Evolutionary conservation across 1,140 invertebrate species (phyloP), one percentile per base, ranked within the genome.

Genomic region (Brachionus calyciflorus): DNA sequence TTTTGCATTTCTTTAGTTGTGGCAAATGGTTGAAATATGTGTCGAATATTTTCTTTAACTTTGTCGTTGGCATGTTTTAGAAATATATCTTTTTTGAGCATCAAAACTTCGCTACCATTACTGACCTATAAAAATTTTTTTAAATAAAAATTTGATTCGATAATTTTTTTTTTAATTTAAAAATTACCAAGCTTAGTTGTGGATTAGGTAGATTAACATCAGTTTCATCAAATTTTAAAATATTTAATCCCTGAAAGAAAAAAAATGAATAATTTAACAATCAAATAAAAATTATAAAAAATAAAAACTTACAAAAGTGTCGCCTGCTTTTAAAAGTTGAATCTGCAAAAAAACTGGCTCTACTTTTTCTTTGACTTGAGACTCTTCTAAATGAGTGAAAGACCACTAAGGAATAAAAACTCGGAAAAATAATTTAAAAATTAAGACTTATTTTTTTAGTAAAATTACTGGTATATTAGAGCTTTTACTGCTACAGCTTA

Each of bases 301-400:
- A 73, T 51, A 26, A 21, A n/a, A 51, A 51, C 69, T 73, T 21
- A 73, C 69, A 73, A 73, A 73, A 19, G 51, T 55, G 19, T 73
- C 69, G 9, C 69, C 69, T 9, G 46, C 30, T 73, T 73, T 73
- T 3, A 73, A 46, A 0, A 49, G 17, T 17, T 73, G 69, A 73
- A 73, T 28, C 41, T 73, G 69, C 46, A 73, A 46, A 51, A 73
- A 73, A 37, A 73, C 44, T 12, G 69, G 51, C 28, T 73, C 37
- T 14, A n/a, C 10, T 30, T 33, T 41, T 41, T 65, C 37, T 46
- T 65, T 65, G 2, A 24, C 26, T 24, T 24, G 41, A 65, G 40
- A 6, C n/a, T 60, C 55, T n/a, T 60, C 37, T n/a, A 60, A 60
- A 60, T 60, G 55, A 21, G 60, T 65, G 4, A 65, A 24, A 19